Evolutionary conservation across 2,888 invertebrate genomes (phyloP).

Genomic region (Proisotoma minuta): DNA sequence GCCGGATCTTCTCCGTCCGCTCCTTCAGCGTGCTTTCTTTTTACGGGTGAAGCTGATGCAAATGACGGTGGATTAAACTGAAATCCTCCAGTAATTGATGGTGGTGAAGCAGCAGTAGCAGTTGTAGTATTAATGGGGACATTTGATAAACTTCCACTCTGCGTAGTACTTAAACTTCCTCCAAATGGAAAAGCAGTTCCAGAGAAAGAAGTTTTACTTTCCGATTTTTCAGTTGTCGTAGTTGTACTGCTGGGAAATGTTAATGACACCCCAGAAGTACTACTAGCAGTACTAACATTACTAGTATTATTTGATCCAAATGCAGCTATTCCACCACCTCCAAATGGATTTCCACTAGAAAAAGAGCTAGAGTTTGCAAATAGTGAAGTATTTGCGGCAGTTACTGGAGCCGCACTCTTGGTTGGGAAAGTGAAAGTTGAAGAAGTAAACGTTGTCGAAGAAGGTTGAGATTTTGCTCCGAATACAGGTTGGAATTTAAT

Average conservation of each 20-base stretch:
- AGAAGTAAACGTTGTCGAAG: background rate
- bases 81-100: background rate
- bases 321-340: constrained; percentile 1
- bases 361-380: background rate
- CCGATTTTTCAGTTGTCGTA: background rate
- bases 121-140: background rate
- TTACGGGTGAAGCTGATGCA: background rate
- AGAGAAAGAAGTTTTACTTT: background rate
- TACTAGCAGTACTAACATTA: background rate
- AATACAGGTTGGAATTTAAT: constrained; percentile 5
- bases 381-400: background rate
- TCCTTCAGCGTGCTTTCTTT: background rate
- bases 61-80: background rate
- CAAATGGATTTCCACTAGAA: constrained; percentile 12
- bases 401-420: background rate
- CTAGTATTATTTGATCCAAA: background rate
- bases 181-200: background rate
- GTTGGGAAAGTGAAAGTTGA: background rate
- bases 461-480: background rate
- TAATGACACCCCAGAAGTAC: background rate
- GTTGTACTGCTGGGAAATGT: background rate
- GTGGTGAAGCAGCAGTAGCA: background rate
- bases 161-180: background rate
- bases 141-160: background rate
- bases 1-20: background rate